Evolutionary conservation across 2,888 invertebrate species (phyloP).

Genomic region (Aphidius colemani): DNA sequence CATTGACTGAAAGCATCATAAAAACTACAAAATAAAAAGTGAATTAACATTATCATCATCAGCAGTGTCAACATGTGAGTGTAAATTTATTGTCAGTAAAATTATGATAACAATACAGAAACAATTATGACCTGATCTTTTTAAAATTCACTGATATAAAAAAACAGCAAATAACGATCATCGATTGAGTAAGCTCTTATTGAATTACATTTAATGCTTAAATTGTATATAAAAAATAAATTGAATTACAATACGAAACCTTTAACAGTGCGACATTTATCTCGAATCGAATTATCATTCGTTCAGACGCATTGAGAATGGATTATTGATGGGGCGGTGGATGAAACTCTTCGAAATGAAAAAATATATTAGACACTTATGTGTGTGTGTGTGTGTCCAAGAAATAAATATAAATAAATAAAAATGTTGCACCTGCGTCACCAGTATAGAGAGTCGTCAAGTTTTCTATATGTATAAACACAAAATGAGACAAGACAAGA

Average conservation of each 20-base stretch:
- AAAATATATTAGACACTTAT: neutral
- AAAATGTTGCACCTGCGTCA: conserved; percentile 22
- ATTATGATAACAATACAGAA: no score
- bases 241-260: neutral
- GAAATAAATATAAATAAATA: neutral
- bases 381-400: no score
- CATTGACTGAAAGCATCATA: no score
- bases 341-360: neutral
- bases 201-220: neutral
- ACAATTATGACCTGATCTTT: no score
- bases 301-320: neutral
- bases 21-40: no score
- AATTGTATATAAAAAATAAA: neutral
- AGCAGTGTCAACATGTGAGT: no score
- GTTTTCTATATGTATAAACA: conserved; percentile 11
- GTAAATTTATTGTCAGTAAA: no score
- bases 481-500: neutral
- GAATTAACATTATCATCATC: no score
- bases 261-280: neutral
- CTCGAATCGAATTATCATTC: neutral
- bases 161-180: no score
- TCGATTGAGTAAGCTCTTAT: neutral
- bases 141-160: no score
- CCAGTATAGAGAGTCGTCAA: neutral
- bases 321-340: conserved; percentile 1